These are phyloP conservation scores for Gallinago nigripennis DNA, from an alignment of 2,797 vertebrate genomes.

Conservation along the genomic window DNA sequence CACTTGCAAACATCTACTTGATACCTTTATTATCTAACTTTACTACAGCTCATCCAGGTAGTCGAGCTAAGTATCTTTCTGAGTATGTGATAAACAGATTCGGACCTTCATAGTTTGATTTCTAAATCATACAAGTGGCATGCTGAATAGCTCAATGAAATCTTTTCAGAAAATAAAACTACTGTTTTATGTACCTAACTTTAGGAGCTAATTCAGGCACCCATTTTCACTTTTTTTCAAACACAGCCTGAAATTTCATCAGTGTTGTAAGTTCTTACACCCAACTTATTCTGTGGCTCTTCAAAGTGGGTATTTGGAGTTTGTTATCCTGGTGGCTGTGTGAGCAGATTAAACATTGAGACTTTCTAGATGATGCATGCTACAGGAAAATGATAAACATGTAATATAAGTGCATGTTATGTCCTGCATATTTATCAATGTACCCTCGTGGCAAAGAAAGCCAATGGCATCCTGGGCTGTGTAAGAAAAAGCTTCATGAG, in stretches of 20 bases:
- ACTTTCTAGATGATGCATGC: not conserved
- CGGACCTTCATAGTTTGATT: not conserved
- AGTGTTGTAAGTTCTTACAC: not conserved
- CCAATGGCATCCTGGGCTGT: not conserved
- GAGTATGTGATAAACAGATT: not conserved
- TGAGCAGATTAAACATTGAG: not conserved
- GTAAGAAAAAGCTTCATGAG: not conserved
- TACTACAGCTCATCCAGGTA: not conserved
- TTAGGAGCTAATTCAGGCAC: not conserved
- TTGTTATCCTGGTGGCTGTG: not conserved
- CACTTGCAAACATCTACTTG: not conserved
- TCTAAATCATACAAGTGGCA: not conserved
- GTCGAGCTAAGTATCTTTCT: not conserved
- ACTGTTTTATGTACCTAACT: not conserved
- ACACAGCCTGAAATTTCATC: not conserved
- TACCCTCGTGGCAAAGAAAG: not conserved
- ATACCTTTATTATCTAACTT: not conserved
- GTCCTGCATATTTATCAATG: no score
- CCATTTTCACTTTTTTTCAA: not conserved
- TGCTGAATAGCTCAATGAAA: not conserved
- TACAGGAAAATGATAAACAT: not conserved
- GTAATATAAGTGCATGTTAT: not conserved
- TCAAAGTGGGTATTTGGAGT: not conserved
- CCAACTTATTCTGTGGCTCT: not conserved
- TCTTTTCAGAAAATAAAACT: not conserved